Conservation (phyloP, 2,797 vertebrate species). For the Gymnopithys bicolor region DNA sequence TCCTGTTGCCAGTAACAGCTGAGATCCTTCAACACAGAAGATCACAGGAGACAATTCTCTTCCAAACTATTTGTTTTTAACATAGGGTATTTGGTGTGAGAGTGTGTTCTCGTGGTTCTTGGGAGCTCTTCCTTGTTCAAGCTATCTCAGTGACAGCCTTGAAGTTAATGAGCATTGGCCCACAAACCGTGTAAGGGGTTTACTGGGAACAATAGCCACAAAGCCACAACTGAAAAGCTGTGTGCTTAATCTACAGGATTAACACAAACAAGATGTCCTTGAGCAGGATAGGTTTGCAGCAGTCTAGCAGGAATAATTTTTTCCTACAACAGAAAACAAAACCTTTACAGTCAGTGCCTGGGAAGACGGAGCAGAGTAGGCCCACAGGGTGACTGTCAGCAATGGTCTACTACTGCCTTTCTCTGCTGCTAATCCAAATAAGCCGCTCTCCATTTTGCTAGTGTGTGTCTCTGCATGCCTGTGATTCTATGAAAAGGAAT, state of each 20-base stretch:
- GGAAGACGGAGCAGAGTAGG: not conserved
- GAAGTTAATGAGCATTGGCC: not conserved
- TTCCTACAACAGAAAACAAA: not conserved
- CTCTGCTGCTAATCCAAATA: not conserved
- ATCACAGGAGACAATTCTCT: not conserved
- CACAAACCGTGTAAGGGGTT: not conserved
- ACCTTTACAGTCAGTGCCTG: not conserved
- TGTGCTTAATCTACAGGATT: slow-evolving; percentile 41
- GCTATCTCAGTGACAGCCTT: not conserved
- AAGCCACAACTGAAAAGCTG: slow-evolving; percentile 35
- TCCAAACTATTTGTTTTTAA: not conserved
- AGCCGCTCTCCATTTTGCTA: not conserved
- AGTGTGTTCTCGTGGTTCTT: not conserved
- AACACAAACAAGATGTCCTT: slow-evolving; percentile 63
- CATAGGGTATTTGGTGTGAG: not conserved
- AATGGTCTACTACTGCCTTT: not conserved
- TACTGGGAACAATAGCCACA: slow-evolving; percentile 39
- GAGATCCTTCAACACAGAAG: not conserved
- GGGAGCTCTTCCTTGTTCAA: not conserved
- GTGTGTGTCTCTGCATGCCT: accelerated
- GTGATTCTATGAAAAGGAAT: not conserved
- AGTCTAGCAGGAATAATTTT: slow-evolving; percentile 32
- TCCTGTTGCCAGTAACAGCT: not conserved
- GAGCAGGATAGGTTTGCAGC: slow-evolving; percentile 44
- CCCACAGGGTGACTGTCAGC: not conserved